A percentile compares a stretch with the other conserved stretches of the same genome.
phyloP scores from a whole-genome alignment of 1,140 invertebrate species.

The Mylabris phalerata region DNA sequence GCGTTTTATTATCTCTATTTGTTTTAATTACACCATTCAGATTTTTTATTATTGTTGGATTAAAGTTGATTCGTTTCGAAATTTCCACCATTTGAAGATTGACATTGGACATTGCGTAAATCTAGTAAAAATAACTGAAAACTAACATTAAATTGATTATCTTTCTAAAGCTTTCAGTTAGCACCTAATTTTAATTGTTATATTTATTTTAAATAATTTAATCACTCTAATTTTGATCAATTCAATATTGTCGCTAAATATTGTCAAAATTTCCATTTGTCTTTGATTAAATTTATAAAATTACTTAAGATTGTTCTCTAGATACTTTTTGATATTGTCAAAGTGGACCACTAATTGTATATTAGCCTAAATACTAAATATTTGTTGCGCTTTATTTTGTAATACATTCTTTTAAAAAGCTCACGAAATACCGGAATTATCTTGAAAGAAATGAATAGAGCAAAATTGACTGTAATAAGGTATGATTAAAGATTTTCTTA shows the following conservation, averaged over 20 bases:
- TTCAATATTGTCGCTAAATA: slow-evolving; percentile 6
- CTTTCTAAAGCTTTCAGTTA: slow-evolving; percentile 27
- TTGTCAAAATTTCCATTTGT: slow-evolving; percentile 3
- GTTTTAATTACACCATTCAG: too few species aligned
- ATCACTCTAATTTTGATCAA: slow-evolving; percentile 12
- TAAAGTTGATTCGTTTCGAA: too few species aligned
- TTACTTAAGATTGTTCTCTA: too few species aligned
- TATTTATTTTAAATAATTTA: slow-evolving; percentile 4
- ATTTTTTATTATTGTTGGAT: too few species aligned
- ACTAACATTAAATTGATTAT: slow-evolving; percentile 26
- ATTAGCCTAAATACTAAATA: not conserved
- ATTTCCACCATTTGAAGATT: not conserved
- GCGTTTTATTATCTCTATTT: too few species aligned
- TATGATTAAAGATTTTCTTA: not conserved
- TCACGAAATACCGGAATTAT: not conserved
- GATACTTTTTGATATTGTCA: slow-evolving; percentile 15
- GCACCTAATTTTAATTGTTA: slow-evolving; percentile 18
- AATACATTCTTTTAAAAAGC: not conserved
- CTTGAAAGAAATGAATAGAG: not conserved
- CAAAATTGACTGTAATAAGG: not conserved
- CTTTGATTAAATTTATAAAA: too few species aligned
- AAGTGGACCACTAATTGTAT: slow-evolving; percentile 8
- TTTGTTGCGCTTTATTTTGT: too few species aligned
- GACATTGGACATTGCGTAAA: slow-evolving; percentile 17
- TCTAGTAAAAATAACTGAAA: not conserved